A percentile compares a stretch with the other conserved stretches of the same genome.
Conservation (phyloP, 2,797 vertebrate species). For the Liparis tanakae region DNA sequence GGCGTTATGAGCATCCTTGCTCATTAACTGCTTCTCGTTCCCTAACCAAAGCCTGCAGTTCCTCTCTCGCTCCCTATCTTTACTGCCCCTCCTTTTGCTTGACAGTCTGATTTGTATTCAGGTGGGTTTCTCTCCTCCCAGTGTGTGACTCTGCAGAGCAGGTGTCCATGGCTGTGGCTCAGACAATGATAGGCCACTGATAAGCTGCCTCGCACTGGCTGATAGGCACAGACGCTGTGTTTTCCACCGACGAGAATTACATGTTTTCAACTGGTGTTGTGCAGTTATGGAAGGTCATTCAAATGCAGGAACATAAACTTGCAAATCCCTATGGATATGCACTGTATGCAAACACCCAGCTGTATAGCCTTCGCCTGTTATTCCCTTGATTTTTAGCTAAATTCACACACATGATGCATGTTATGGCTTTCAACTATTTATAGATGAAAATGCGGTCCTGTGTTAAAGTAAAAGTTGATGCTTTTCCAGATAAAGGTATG, state of each 20-base stretch:
- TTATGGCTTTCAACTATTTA: background rate
- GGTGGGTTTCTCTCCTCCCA: conserved; percentile 64
- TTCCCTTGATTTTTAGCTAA: background rate
- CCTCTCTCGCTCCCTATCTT: conserved; percentile 30
- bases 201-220: conserved; percentile 62
- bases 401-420: background rate
- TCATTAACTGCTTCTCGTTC: conserved; percentile 71
- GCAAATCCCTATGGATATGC: conserved; percentile 17
- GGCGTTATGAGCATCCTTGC: conserved; percentile 57
- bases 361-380: too few relatives aligned
- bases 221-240: conserved; percentile 42
- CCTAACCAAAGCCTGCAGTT: conserved; percentile 54
- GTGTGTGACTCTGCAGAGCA: conserved; percentile 77
- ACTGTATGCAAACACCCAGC: conserved; percentile 1
- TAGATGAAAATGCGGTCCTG: background rate
- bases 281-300: conserved; percentile 36
- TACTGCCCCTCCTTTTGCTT: conserved; percentile 49
- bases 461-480: background rate
- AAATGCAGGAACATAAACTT: conserved; percentile 37
- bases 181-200: conserved; percentile 78
- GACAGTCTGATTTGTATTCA: conserved; percentile 77
- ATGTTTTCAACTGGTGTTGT: conserved; percentile 49
- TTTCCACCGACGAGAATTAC: conserved; percentile 45
- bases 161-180: conserved; percentile 74
- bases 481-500: background rate